Percentiles rank a stretch among this genome's conserved stretches.
Evolutionary conservation across 2,113 vertebrate genomes (phyloP).

Genomic region (Oreotragus oreotragus): DNA sequence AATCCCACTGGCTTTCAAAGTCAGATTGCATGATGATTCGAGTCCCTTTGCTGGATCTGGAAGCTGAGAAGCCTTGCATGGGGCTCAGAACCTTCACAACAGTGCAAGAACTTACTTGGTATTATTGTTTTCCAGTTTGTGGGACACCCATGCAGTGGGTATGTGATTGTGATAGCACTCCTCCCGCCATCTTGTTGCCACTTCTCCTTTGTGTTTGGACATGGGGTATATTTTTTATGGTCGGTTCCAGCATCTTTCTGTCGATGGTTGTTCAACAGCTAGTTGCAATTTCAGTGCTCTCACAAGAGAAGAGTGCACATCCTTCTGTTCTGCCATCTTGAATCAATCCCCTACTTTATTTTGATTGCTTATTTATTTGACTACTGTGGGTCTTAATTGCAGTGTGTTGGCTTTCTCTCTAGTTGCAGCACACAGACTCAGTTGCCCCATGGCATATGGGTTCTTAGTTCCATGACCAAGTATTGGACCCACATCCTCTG

Average conservation of each 20-base stretch:
- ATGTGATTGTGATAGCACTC: not conserved
- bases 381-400: not conserved
- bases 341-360: not conserved
- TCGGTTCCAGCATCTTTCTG: not conserved
- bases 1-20: not conserved
- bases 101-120: not conserved
- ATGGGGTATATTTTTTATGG: not conserved
- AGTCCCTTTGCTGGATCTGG: not conserved
- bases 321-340: fast-evolving
- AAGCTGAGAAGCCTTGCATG: not conserved
- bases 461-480: not conserved
- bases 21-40: not conserved
- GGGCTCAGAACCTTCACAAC: not conserved
- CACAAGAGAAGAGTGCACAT: not conserved
- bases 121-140: not conserved
- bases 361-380: not conserved
- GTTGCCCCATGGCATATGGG: not conserved
- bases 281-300: not conserved
- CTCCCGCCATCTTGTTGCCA: not conserved
- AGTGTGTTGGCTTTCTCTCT: not conserved
- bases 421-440: not conserved
- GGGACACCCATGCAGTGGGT: not conserved
- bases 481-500: not conserved
- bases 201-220: not conserved
- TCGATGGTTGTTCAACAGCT: not conserved